Evolutionary conservation across 2,888 invertebrate genomes (phyloP), one percentile per base, ranked within the genome.

Genomic region (Gerris lacustris): DNA sequence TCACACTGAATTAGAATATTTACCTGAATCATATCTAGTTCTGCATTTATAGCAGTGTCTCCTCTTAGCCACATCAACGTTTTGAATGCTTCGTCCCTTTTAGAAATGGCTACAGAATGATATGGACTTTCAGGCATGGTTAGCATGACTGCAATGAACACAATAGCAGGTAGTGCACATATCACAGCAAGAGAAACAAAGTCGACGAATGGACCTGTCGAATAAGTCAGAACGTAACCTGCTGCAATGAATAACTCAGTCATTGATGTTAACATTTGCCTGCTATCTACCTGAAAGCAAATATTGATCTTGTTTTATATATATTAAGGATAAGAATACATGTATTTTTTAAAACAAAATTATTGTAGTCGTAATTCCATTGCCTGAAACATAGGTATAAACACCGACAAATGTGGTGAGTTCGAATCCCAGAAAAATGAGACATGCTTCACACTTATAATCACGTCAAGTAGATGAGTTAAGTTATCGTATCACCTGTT

Each of bases 121-220:
- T 64, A 64, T 2, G 64, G 64, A 64, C 64, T 64, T 18, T 64
- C 64, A n/a, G 64, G 64, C 64, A 64, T 64, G 11, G 7, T 7
- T 9, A 64, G 31, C 64, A 64, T 64, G 17, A 64, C 18, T 64
- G 2, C 7, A 64, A 64, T 9, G 64, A 64, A 64, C 17, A 64
- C 17, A n/a, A 64, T 18, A n/a, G 64, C 64, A 4, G 64, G 64
- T n/a, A 64, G 18, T n/a, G 64, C 64, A 18, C 18, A 64, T 18
- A 31, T 18, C 7, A 31, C 64, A 31, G 31, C 11, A 4, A 64
- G 31, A 9, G 17, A n/a, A n/a, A 18, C 64, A 31, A n/a, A 64
- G 5, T n/a, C 17, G 1, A 64, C 64, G 64, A n/a, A 64, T 1
- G 64, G 64, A 18, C 64, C 64, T n/a, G 31, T 18, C 7, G 64